A percentile compares a stretch with the other conserved stretches of the same genome.
Evolutionary conservation across 2,888 invertebrate species (phyloP).

Genomic region (Formica aserva): DNA sequence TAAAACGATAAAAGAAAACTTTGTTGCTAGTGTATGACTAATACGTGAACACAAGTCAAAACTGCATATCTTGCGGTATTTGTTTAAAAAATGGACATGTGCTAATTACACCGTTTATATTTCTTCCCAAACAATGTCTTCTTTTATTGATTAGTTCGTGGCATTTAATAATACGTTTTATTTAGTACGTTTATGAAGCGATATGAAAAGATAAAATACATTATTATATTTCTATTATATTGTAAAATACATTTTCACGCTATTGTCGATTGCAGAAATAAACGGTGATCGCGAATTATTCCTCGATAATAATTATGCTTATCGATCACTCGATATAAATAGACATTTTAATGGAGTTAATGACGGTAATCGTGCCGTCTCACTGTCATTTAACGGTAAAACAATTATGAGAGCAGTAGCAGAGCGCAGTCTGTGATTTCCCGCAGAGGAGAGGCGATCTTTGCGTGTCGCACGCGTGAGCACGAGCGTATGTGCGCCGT

Average conservation of each 20-base stretch:
- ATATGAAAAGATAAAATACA: background rate
- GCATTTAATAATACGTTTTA: background rate
- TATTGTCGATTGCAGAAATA: background rate
- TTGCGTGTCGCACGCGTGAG: constrained; percentile 62
- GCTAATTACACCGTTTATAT: background rate
- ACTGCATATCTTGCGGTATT: constrained; percentile 13
- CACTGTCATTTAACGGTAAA: constrained; percentile 64
- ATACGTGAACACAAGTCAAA: constrained; percentile 28
- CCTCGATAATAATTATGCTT: background rate
- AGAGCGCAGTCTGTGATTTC: constrained; percentile 63
- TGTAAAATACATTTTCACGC: background rate
- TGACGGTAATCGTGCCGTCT: constrained; percentile 49
- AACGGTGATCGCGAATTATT: background rate
- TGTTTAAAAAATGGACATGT: background rate
- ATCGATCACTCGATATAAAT: background rate
- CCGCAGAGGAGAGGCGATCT: constrained; percentile 52
- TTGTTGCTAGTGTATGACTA: constrained; percentile 37
- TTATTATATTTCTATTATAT: no score
- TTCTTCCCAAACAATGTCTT: background rate
- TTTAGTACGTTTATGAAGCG: background rate
- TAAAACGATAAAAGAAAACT: constrained; percentile 60
- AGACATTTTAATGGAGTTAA: constrained; percentile 24
- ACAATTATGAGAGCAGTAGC: constrained; percentile 67
- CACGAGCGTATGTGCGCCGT: constrained; percentile 44
- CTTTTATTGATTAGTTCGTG: background rate